Evolutionary conservation across 2,113 vertebrate species (phyloP), one percentile per base, ranked within the genome.

Genomic region (Heterotilapia buettikoferi): DNA sequence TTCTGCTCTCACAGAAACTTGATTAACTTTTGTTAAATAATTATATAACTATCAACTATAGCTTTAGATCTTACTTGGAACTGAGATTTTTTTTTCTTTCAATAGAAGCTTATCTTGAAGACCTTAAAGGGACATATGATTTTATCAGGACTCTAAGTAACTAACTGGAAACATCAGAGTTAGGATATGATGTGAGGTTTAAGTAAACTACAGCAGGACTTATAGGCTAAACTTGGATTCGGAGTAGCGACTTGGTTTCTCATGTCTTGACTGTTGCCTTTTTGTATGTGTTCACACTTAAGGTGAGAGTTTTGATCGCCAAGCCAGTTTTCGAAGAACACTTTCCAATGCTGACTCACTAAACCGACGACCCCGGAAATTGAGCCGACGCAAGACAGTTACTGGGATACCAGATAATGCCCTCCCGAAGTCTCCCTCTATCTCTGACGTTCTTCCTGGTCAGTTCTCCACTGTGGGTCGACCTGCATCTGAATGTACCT

Each of bases 281-380:
- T 61, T 50, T 11, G 24, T 71, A 38, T 76, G 38, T 85, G 45
- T 96, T 94, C 91, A 91, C 78, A 86, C 73, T 93, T 96, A 94
- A 99, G 98, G 98, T 91, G 97, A 98, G 97, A 98, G 97, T 96
- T 99, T 99, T 93, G 98, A 99, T 95, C 98, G 98, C 87, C 99
- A 99, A 90, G 98, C 99, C 94, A 98, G 97, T 96, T 97, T 98
- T 93, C 97, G 98, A 91, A 97, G 97, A 95, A 97, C 96, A 87
- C 92, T 96, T 90, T 97, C 98, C 94, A 98, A 97, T 94, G 95
- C 95, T 80, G 98, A 99, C 95, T 98, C 97, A 83, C 94, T 97
- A 92, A 96, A 97, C 95, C 97, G 97, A 90, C 97, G 96, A 90
- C 96, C 97, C 88, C 97, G 97, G 90, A 98, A 97, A 96, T 96